Conservation (phyloP, 2,888 invertebrate species). For the Drosophila bunnanda region DNA sequence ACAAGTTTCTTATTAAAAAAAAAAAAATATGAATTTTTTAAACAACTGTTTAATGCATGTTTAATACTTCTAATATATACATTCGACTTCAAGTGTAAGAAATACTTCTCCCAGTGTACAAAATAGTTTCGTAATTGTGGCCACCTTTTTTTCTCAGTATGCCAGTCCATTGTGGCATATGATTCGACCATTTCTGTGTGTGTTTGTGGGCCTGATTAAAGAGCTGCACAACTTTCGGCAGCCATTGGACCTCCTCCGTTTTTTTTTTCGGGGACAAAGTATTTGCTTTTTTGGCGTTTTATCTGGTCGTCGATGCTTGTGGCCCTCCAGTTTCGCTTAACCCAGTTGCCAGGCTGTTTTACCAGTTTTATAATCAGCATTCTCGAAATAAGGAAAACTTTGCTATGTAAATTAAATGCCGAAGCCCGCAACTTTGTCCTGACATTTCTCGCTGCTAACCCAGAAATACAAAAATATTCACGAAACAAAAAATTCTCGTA, state of each 20-base stretch:
- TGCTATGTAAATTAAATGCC: slow-evolving; percentile 79
- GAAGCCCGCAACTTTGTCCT: slow-evolving; percentile 69
- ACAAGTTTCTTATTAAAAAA: not conserved
- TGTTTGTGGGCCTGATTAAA: slow-evolving; percentile 51
- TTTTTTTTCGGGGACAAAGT: slow-evolving; percentile 27
- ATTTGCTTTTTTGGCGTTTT: slow-evolving; percentile 33
- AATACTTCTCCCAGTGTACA: not conserved
- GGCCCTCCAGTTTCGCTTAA: slow-evolving; percentile 58
- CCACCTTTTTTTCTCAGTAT: slow-evolving; percentile 4
- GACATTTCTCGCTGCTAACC: slow-evolving; percentile 48
- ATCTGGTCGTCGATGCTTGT: slow-evolving; percentile 60
- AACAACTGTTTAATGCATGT: too few relatives aligned
- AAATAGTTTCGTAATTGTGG: not conserved
- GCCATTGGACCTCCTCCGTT: slow-evolving; percentile 6
- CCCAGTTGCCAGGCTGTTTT: slow-evolving; percentile 56
- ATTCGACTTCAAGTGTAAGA: not conserved
- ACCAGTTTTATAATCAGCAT: slow-evolving; percentile 70
- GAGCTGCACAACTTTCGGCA: slow-evolving; percentile 49
- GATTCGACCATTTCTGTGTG: slow-evolving; percentile 20
- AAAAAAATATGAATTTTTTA: too few relatives aligned
- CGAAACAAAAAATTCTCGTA: slow-evolving; percentile 21
- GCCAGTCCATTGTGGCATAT: not conserved
- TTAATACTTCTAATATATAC: too few relatives aligned
- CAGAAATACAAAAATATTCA: slow-evolving; percentile 21
- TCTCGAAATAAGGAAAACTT: slow-evolving; percentile 66